These are phyloP conservation scores for Clusia tigrina DNA, from an alignment of 2,888 invertebrate genomes.

Conservation along the genomic window DNA sequence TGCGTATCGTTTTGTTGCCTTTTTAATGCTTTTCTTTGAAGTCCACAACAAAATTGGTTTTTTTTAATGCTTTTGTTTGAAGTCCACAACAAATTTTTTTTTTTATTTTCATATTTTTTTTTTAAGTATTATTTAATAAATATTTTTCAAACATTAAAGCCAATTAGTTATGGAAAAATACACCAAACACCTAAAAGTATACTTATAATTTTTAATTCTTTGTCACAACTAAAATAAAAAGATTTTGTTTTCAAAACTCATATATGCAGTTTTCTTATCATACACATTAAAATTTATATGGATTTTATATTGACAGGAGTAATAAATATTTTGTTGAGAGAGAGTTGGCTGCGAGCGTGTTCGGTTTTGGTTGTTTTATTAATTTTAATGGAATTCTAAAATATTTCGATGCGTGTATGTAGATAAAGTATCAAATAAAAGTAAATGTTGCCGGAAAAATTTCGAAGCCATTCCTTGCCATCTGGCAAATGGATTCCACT, in stretches of 20 bases:
- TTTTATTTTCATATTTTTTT: slow-evolving; percentile 15
- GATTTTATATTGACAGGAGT: slow-evolving; percentile 6
- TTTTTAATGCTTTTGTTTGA: slow-evolving; percentile 16
- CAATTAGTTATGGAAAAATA: slow-evolving; percentile 50
- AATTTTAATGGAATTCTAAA: slow-evolving; percentile 11
- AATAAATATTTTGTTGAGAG: slow-evolving; percentile 11
- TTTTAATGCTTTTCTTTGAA: slow-evolving; percentile 15
- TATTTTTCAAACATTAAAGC: slow-evolving; percentile 49
- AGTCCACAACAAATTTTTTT: slow-evolving; percentile 16
- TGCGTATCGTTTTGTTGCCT: not conserved
- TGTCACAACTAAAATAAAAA: not conserved
- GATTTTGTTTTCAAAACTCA: slow-evolving; percentile 39
- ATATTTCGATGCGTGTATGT: slow-evolving; percentile 30
- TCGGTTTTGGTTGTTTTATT: slow-evolving; percentile 13
- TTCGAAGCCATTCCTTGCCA: not conserved
- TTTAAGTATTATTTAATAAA: slow-evolving; percentile 24
- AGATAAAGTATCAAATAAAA: slow-evolving; percentile 24
- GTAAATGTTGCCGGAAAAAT: slow-evolving; percentile 9
- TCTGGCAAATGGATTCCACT: not conserved
- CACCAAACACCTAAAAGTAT: slow-evolving; percentile 39
- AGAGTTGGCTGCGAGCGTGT: slow-evolving; percentile 17
- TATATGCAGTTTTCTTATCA: not conserved
- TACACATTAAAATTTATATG: slow-evolving; percentile 2
- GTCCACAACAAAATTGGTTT: slow-evolving; percentile 14
- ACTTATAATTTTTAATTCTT: slow-evolving; percentile 32